Evolutionary conservation across 2,113 vertebrate species (phyloP).

Genomic region (Misgurnus anguillicaudatus): DNA sequence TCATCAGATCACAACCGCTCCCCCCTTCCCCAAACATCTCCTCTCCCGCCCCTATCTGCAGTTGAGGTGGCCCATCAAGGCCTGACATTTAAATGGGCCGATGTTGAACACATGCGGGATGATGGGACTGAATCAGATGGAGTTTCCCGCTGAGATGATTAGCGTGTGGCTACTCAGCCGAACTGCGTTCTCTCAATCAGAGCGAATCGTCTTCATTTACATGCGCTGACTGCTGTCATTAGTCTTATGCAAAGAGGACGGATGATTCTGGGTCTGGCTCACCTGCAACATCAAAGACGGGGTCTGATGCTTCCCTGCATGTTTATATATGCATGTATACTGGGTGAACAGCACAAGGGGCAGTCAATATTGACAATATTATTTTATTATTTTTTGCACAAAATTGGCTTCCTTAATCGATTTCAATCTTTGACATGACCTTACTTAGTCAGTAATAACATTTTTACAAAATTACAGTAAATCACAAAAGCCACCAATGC

Average conservation of each 20-base stretch:
- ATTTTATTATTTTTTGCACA: too few relatives aligned
- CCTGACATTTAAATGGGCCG: conserved; percentile 95
- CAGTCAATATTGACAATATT: too few relatives aligned
- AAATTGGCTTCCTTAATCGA: too few relatives aligned
- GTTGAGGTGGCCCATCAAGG: conserved; percentile 80
- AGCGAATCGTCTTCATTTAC: conserved; percentile 89
- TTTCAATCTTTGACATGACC: too few relatives aligned
- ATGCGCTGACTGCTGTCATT: conserved; percentile 85
- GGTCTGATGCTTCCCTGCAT: neutral
- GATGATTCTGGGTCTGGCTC: conserved; percentile 83
- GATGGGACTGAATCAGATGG: conserved; percentile 84
- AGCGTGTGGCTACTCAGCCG: conserved; percentile 70
- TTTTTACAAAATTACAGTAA: neutral
- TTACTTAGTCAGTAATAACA: too few relatives aligned
- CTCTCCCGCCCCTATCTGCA: conserved; percentile 76
- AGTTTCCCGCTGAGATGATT: conserved; percentile 92
- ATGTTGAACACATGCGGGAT: conserved; percentile 92
- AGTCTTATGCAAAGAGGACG: conserved; percentile 89
- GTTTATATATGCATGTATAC: neutral
- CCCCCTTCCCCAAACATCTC: conserved; percentile 75
- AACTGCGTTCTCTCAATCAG: conserved; percentile 71
- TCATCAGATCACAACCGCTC: conserved; percentile 81
- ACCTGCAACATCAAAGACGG: conserved; percentile 87
- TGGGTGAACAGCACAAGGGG: too few relatives aligned
- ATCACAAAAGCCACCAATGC: neutral